Conservation (phyloP, 2,888 invertebrate genomes). For the Andrena chrysosceles region DNA sequence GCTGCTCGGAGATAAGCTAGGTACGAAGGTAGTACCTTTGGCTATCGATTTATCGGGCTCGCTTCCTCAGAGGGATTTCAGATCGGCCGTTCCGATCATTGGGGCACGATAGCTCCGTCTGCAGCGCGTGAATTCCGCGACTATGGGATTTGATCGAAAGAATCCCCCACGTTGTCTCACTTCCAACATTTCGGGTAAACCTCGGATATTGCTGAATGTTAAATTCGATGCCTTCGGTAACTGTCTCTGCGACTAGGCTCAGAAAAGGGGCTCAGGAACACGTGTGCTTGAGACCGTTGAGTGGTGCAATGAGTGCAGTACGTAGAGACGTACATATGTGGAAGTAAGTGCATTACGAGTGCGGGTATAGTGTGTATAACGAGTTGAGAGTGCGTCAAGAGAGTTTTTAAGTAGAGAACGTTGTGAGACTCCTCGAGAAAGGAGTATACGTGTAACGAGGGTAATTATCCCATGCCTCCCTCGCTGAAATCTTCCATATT, state of each 20-base stretch:
- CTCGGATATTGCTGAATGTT: no score
- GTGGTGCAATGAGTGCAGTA: slow-evolving; percentile 1
- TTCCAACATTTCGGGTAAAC: not conserved
- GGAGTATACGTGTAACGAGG: slow-evolving; percentile 14
- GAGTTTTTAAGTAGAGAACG: slow-evolving; percentile 21
- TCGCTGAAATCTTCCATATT: not conserved
- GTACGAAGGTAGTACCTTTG: slow-evolving; percentile 64
- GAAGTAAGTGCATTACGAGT: slow-evolving; percentile 24
- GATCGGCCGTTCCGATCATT: slow-evolving; percentile 47
- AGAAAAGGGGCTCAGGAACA: not conserved
- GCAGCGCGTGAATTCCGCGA: slow-evolving; percentile 20
- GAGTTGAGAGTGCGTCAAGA: slow-evolving; percentile 29
- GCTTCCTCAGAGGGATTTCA: slow-evolving; percentile 48
- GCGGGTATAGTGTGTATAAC: slow-evolving; percentile 15
- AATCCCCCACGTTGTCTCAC: not conserved
- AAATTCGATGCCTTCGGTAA: no score
- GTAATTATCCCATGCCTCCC: not conserved
- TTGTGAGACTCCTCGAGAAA: slow-evolving; percentile 3
- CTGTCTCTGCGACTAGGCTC: no score
- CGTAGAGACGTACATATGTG: slow-evolving; percentile 1
- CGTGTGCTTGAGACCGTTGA: slow-evolving; percentile 3
- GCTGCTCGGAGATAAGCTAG: slow-evolving; percentile 62
- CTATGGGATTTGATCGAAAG: no score
- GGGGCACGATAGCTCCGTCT: slow-evolving; percentile 24
- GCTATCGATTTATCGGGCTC: slow-evolving; percentile 63